Base-by-base conservation (phyloP, 2,888 invertebrate genomes). In the Drosophila antonietae region DNA sequence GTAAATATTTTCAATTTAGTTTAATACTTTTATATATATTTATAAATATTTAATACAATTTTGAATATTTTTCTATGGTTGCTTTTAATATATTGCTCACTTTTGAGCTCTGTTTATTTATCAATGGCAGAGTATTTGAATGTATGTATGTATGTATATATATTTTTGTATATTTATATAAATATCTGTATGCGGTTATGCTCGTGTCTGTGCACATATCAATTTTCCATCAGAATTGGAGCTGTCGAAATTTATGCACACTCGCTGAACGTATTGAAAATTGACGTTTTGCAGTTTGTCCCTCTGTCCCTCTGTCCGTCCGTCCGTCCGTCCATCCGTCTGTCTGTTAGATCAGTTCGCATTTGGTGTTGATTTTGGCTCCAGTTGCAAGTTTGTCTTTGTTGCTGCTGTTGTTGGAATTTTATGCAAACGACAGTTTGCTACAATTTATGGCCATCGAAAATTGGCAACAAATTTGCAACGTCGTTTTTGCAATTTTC, bases 381-480 rank as follows among this genome's bases (percentile, higher is more conserved):
- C 53, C 55, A 49, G 39, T 75, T 69, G 28, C 67, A 41, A 43
- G 62, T 59, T 52, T 43, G 69, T 57, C 55, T 53, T 43, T 44
- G 46, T 15, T 10, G 43, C 49, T 56, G 62, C 39, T 69, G 37
- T 71, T 71, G 61, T 37, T 59, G 57, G 73, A 73, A 73, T 82
- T 83, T 78, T 88, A 84, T 85, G 84, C 84, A 88, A 85, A 81
- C 88, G 84, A 85, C 88, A 88, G 75, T 85, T 85, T 85, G 86
- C 70, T 75, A 79, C 84, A 88, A 85, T 85, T 85, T 85, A 85
- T 85, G 88, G 84, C 71, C 83, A 71, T 49, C 66, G 75, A 73
- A 73, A 76, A 79, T 66, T 65, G 74, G 63, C 67, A 73, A 69
- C 80, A 76, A 77, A 72, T 81, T 70, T 62, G 49, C 61, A 61